phyloP scores from a whole-genome alignment of 2,888 invertebrate genomes.

The Dugesia japonica region DNA sequence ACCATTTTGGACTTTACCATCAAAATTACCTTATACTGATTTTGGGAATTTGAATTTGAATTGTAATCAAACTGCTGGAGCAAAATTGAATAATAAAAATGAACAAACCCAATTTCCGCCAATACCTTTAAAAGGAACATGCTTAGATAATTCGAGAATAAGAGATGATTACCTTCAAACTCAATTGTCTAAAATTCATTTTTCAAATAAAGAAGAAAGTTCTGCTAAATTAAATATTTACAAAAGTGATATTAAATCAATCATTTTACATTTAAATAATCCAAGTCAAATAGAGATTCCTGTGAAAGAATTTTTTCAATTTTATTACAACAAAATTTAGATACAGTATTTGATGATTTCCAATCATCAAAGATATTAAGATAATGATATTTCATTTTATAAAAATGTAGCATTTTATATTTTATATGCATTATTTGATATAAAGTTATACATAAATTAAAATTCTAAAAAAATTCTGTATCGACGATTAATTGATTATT shows the following conservation, averaged over 20 bases:
- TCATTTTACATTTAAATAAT: background rate
- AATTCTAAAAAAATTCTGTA: too few relatives aligned
- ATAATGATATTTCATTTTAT: too few relatives aligned
- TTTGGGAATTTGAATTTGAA: background rate
- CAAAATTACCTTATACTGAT: background rate
- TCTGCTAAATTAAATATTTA: background rate
- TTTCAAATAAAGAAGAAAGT: background rate
- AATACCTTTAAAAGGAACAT: background rate
- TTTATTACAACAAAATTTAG: too few relatives aligned
- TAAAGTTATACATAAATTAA: too few relatives aligned
- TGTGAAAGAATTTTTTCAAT: background rate
- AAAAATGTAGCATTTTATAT: too few relatives aligned
- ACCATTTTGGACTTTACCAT: background rate
- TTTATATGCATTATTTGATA: too few relatives aligned
- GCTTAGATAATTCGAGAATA: background rate
- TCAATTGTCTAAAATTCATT: background rate
- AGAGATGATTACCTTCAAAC: background rate
- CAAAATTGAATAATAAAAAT: background rate
- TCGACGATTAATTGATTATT: too few relatives aligned
- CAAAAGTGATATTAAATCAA: background rate
- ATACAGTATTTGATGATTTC: too few relatives aligned
- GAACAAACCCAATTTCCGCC: constrained; percentile 1
- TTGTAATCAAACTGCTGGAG: background rate
- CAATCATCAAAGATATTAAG: too few relatives aligned
- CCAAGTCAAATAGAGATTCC: background rate